Base-by-base conservation (phyloP, 2,113 vertebrate genomes). In the Corvus moneduloides region DNA sequence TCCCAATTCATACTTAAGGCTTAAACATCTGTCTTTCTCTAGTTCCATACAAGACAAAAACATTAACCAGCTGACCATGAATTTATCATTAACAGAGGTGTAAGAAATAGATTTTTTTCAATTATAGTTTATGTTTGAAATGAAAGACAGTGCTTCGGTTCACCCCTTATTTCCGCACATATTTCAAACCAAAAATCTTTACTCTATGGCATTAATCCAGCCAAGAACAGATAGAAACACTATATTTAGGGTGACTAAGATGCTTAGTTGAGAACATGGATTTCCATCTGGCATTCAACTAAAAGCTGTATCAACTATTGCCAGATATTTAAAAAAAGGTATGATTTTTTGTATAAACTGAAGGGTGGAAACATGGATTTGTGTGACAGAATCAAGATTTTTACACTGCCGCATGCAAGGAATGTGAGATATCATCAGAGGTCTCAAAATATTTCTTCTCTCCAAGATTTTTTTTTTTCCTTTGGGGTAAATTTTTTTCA, bases 201-300 rank as follows among this genome's bases (percentile, higher is more conserved):
- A 82, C 89, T 96, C 87, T 59, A 19, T 92, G 91, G 87, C 92
- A 86, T 86, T 88, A 92, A 88, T 89, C 93, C 92, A 96, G 79
- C 48, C 96, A 87, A 93, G 94, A 96, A 91, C 73, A 94, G 94
- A 92, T 49, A 95, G 93, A 88, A 95, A 79, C 74, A 88, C 93
- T 96, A 94, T 95, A 94, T 96, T 95, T 96, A 95, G 93, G 83
- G 49, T 84, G 88, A 95, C 92, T 96, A 93, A 93, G 96, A 92
- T 72, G 90, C 94, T 94, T 87, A 85, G 88, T 93, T 92, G 73
- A 92, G 80, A 96, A 92, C 79, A 92, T 71, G 80, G 88, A 90
- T 92, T 94, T 94, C 96, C 90, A 97, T 94, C 90, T 96, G 92
- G 90, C 88, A 86, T 80, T 93, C 75, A 71, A 75, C 72, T 67